Conservation (phyloP, 1,140 invertebrate species). For the Nasonia longicornis region DNA sequence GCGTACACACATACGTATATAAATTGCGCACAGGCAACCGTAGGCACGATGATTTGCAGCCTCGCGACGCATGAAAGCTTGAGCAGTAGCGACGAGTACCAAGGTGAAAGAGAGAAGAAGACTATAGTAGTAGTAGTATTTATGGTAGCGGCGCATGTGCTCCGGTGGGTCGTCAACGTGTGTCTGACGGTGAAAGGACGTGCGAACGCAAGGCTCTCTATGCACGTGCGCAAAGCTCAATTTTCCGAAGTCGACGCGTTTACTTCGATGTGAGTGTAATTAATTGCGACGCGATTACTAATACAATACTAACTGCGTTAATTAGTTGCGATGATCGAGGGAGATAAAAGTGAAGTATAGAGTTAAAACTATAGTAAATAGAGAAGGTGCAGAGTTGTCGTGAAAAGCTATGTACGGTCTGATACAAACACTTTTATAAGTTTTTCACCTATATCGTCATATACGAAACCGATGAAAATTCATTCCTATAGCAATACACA, state of each 20-base stretch:
- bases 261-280: neutral
- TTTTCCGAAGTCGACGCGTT: neutral
- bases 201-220: neutral
- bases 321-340: too few species aligned
- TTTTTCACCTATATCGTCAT: too few species aligned
- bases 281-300: neutral
- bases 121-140: neutral
- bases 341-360: too few species aligned
- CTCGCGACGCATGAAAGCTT: slow-evolving; percentile 52
- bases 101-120: slow-evolving; percentile 53
- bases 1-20: neutral
- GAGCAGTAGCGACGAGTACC: slow-evolving; percentile 10
- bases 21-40: neutral
- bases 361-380: too few species aligned
- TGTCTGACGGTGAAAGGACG: slow-evolving; percentile 59
- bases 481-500: too few species aligned
- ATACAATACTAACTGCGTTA: neutral
- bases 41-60: neutral
- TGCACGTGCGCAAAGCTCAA: neutral
- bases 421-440: too few species aligned
- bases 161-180: slow-evolving; percentile 40
- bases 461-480: too few species aligned
- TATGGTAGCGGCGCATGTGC: neutral
- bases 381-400: too few species aligned
- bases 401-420: too few species aligned